These are phyloP conservation scores for Oscheius sp. DNA, from an alignment of 2,888 invertebrate genomes.

Conservation along the genomic window DNA sequence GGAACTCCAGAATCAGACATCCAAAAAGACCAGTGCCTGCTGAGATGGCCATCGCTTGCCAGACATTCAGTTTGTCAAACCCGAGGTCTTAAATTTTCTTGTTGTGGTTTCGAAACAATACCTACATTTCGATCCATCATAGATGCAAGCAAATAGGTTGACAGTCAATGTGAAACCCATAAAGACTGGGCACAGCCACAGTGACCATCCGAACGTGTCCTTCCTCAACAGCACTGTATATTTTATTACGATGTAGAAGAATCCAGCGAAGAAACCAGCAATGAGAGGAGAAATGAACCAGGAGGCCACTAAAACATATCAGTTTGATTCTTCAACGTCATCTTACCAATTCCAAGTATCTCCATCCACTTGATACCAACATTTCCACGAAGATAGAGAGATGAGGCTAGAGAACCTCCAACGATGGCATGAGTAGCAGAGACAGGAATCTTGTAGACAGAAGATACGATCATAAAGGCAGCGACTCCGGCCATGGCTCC, in stretches of 20 bases:
- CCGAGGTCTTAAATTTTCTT: constrained; percentile 50
- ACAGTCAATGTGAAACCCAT: constrained; percentile 85
- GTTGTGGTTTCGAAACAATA: background rate
- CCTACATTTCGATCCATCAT: constrained; percentile 81
- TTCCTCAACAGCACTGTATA: constrained; percentile 81
- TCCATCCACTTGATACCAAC: constrained; percentile 87
- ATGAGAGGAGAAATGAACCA: constrained; percentile 97
- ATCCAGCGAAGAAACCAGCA: constrained; percentile 88
- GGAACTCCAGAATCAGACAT: constrained; percentile 49
- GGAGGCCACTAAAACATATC: constrained; percentile 80
- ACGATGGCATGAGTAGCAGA: constrained; percentile 79
- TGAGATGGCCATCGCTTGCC: constrained; percentile 50
- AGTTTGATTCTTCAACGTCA: background rate
- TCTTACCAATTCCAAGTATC: constrained; percentile 80
- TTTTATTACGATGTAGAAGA: constrained; percentile 85
- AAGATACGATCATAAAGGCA: constrained; percentile 75
- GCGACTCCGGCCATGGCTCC: constrained; percentile 58
- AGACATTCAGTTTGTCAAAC: constrained; percentile 51
- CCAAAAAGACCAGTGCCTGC: constrained; percentile 46
- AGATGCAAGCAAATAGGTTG: constrained; percentile 91
- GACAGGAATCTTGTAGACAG: constrained; percentile 92
- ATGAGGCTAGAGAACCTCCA: constrained; percentile 56
- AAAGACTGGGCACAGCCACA: constrained; percentile 53
- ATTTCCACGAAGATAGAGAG: constrained; percentile 80
- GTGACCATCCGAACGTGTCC: constrained; percentile 54